A percentile compares a stretch with the other conserved stretches of the same genome.
These are phyloP conservation scores for Spinus pinus DNA, from an alignment of 2,797 vertebrate genomes.

Conservation along the genomic window DNA sequence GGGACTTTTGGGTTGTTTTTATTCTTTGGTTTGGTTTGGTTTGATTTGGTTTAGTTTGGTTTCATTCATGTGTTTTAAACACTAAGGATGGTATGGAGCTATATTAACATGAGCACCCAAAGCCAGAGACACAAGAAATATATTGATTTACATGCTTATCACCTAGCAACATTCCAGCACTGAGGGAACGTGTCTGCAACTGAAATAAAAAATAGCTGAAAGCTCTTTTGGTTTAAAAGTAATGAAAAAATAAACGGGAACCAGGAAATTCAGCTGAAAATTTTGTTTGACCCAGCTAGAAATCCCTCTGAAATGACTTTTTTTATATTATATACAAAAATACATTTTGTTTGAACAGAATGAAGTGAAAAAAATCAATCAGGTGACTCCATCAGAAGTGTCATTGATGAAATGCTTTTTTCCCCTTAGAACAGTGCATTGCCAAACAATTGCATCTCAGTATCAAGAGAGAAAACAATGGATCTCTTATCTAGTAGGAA, in stretches of 20 bases:
- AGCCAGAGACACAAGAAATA: neutral
- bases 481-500: neutral
- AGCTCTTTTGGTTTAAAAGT: neutral
- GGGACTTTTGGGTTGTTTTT: fast-evolving
- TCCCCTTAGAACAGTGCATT: neutral
- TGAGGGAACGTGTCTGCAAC: neutral
- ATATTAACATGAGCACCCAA: neutral
- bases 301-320: neutral
- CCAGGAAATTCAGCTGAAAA: neutral
- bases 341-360: neutral
- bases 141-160: neutral
- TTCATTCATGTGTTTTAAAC: neutral
- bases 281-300: neutral
- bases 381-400: neutral
- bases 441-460: neutral
- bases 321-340: neutral
- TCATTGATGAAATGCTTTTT: neutral
- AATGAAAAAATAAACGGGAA: neutral
- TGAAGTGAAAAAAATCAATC: neutral
- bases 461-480: neutral
- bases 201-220: neutral
- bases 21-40: neutral
- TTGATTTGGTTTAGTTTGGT: neutral
- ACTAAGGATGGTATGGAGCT: neutral
- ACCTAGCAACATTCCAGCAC: neutral